Conservation (phyloP, 2,113 vertebrate genomes). For the Sus scrofa region DNA sequence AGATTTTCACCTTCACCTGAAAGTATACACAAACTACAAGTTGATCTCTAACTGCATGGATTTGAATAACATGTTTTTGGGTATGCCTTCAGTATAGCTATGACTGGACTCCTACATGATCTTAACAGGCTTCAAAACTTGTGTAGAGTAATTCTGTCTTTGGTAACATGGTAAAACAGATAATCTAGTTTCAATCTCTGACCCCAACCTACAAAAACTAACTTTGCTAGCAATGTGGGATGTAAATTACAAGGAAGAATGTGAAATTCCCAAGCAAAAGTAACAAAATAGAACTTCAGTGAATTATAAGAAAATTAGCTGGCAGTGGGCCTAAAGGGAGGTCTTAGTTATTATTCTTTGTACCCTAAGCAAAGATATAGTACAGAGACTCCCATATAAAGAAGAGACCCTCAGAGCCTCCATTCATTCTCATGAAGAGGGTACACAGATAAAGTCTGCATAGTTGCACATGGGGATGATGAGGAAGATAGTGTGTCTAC, state of each 20-base stretch:
- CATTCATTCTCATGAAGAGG: background rate
- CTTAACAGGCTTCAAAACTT: background rate
- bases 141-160: background rate
- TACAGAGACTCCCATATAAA: background rate
- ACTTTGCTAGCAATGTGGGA: background rate
- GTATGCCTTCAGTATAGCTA: background rate
- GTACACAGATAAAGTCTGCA: background rate
- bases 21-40: background rate
- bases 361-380: background rate
- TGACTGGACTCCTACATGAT: background rate
- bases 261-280: background rate
- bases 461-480: background rate
- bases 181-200: background rate
- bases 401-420: background rate
- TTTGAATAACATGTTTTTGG: background rate
- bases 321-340: background rate
- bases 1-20: background rate
- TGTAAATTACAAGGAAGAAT: background rate
- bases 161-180: background rate
- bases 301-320: background rate
- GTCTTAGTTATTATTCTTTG: background rate
- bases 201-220: background rate
- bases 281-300: background rate
- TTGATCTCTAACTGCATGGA: background rate
- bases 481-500: background rate